phyloP scores from a whole-genome alignment of 1,140 invertebrate species.

The Harpegnathos saltator region DNA sequence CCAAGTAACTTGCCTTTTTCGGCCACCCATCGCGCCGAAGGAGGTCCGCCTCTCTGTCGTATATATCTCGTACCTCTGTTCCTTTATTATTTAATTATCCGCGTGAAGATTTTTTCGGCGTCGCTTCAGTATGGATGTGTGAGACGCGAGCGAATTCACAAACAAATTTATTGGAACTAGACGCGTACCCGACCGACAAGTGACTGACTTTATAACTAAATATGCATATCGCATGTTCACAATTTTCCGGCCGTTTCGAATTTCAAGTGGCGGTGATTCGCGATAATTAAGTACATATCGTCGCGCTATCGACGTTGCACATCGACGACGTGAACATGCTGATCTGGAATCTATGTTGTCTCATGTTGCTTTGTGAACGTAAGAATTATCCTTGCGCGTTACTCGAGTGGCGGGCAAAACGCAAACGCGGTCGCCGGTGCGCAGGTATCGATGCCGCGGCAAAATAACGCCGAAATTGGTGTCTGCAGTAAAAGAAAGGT shows the following conservation, averaged over 20 bases:
- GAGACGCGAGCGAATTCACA: not conserved
- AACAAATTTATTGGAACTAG: no score
- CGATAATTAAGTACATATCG: not conserved
- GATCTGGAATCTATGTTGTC: not conserved
- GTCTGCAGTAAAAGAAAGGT: constrained; percentile 66
- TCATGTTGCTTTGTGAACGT: not conserved
- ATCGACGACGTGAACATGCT: constrained; percentile 7
- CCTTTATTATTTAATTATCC: not conserved
- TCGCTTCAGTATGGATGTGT: not conserved
- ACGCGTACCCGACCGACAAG: no score
- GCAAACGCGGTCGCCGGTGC: no score
- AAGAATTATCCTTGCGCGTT: constrained; percentile 19
- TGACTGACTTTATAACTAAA: no score
- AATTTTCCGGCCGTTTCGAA: no score
- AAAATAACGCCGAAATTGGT: constrained; percentile 38
- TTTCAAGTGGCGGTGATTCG: no score
- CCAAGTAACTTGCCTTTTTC: constrained; percentile 16
- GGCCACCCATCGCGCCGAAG: not conserved
- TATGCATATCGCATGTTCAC: no score
- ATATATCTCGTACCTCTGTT: no score
- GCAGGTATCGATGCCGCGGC: not conserved
- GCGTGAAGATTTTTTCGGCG: not conserved
- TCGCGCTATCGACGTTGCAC: not conserved
- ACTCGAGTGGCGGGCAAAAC: not conserved
- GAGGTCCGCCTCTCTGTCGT: not conserved